Percentiles rank a stretch among this genome's conserved stretches.
Evolutionary conservation across 2,888 invertebrate species (phyloP).

Genomic region (Macrosoma leucophasiata): DNA sequence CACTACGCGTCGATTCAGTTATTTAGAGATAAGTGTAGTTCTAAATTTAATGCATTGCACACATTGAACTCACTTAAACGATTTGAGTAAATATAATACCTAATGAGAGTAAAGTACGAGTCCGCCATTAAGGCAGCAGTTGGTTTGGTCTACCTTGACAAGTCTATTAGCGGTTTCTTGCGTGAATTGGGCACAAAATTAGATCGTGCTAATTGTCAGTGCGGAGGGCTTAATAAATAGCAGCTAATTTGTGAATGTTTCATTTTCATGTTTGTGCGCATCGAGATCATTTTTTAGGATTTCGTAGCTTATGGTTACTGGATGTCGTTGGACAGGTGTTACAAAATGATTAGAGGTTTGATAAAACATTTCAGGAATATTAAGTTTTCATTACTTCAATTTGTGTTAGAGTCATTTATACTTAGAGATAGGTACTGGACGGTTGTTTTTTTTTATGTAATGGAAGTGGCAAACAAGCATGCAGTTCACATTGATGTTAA

Average conservation of each 20-base stretch:
- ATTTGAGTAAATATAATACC: neutral
- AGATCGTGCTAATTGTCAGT: conserved; percentile 60
- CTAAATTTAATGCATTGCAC: neutral
- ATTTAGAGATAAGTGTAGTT: neutral
- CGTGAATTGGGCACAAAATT: conserved; percentile 57
- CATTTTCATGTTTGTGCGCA: conserved; percentile 2
- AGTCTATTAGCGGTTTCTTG: conserved; percentile 54
- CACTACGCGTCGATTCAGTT: neutral
- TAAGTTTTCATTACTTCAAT: too few relatives aligned
- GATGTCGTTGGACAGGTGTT: too few relatives aligned
- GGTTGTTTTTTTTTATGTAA: too few relatives aligned
- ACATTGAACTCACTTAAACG: neutral
- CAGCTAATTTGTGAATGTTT: conserved; percentile 42
- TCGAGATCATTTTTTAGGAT: neutral
- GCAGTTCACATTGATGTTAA: too few relatives aligned
- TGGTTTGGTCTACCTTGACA: conserved; percentile 50
- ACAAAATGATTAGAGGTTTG: too few relatives aligned
- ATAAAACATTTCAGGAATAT: too few relatives aligned
- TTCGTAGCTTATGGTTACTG: neutral
- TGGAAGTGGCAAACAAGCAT: too few relatives aligned
- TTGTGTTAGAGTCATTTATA: too few relatives aligned
- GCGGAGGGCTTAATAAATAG: conserved; percentile 59
- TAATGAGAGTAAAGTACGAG: neutral
- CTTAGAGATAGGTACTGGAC: too few relatives aligned
- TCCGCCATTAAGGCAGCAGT: conserved; percentile 3